phyloP scores from a whole-genome alignment of 2,797 vertebrate genomes.

The Epinephelus malabaricus region DNA sequence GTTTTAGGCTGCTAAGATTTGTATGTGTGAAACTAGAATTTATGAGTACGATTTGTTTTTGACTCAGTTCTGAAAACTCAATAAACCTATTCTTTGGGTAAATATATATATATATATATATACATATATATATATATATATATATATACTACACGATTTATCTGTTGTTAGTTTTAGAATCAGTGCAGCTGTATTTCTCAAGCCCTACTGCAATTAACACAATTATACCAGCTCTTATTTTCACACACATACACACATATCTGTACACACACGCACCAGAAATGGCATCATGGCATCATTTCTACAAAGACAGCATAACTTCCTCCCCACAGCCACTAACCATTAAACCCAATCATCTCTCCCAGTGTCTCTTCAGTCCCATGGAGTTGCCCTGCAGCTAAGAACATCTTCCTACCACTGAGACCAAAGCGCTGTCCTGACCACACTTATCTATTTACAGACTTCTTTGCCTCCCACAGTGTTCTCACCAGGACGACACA shows the following conservation, averaged over 20 bases:
- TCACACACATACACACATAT: constrained; percentile 37
- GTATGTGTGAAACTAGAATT: neutral
- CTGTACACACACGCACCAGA: constrained; percentile 29
- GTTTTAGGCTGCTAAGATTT: neutral
- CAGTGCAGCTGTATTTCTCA: constrained; percentile 17
- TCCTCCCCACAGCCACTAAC: constrained; percentile 63
- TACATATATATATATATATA: no score
- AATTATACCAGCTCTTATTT: constrained; percentile 36
- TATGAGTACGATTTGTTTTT: neutral
- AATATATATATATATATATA: no score
- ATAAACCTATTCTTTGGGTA: neutral
- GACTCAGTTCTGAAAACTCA: neutral
- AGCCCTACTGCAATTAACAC: constrained; percentile 29
- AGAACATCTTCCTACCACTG: constrained; percentile 54
- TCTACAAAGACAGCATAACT: constrained; percentile 34
- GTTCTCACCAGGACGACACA: constrained; percentile 69
- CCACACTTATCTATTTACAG: constrained; percentile 75
- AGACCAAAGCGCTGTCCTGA: constrained; percentile 41
- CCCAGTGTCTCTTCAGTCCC: constrained; percentile 57
- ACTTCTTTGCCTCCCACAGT: constrained; percentile 64
- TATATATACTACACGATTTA: no score
- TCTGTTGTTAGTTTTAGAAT: constrained; percentile 20
- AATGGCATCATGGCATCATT: constrained; percentile 55
- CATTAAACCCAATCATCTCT: constrained; percentile 54
- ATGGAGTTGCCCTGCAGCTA: constrained; percentile 52